phyloP scores from a whole-genome alignment of 2,113 vertebrate species.

The Peromyscus polionotus region DNA sequence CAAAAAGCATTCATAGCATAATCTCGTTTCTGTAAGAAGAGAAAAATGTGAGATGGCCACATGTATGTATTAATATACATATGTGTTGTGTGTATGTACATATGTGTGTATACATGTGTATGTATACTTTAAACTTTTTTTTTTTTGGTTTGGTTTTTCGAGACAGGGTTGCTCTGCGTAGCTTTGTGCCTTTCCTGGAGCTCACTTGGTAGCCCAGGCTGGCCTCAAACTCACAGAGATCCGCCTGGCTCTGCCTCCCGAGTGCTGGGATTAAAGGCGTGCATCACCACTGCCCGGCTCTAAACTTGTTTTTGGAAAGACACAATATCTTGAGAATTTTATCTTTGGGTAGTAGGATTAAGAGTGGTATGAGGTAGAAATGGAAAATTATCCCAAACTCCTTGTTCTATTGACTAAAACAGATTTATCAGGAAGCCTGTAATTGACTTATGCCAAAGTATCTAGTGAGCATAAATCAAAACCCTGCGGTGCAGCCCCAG shows the following conservation, averaged over 20 bases:
- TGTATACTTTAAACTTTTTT: constrained; percentile 47
- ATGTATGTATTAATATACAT: background rate
- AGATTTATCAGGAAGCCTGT: background rate
- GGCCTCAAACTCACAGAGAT: no score
- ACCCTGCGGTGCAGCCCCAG: background rate
- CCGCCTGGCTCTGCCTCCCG: no score
- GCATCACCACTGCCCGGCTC: no score
- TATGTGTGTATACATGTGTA: background rate
- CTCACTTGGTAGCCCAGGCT: no score
- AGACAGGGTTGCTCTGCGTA: no score
- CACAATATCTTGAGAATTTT: constrained; percentile 18
- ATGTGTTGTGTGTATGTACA: background rate
- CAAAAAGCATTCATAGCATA: background rate
- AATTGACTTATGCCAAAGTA: background rate
- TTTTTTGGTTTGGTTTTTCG: background rate
- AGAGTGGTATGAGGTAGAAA: background rate
- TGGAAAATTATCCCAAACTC: background rate
- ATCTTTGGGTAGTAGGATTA: background rate
- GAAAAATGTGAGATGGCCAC: background rate
- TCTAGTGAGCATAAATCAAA: background rate
- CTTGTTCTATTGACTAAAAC: constrained; percentile 37
- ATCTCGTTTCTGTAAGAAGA: constrained; percentile 20
- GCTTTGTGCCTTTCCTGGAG: no score
- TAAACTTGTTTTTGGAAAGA: constrained; percentile 48
- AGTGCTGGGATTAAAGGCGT: no score